These are phyloP conservation scores for Drosophila demipolita DNA, from an alignment of 2,888 invertebrate species.

Conservation along the genomic window DNA sequence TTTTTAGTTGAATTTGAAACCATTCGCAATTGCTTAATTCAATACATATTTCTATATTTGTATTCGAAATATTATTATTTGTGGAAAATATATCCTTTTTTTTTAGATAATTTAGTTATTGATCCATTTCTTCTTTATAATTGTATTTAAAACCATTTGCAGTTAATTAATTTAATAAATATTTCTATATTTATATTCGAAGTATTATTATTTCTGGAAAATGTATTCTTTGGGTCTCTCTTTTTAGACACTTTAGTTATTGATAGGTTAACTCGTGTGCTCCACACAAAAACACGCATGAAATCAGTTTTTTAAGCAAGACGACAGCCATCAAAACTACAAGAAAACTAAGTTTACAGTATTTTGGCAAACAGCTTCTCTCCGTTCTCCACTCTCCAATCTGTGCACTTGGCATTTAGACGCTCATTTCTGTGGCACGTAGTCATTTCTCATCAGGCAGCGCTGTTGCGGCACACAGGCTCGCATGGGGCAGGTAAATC, in stretches of 20 bases:
- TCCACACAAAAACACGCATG: constrained; percentile 6
- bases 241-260: background rate
- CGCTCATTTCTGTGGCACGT: constrained; percentile 57
- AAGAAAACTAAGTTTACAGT: constrained; percentile 27
- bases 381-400: constrained; percentile 1
- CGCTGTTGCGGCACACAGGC: constrained; percentile 31
- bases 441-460: constrained; percentile 71
- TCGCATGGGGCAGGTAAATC: constrained; percentile 66
- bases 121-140: no score
- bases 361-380: constrained; percentile 36
- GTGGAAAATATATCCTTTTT: background rate
- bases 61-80: no score
- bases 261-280: background rate
- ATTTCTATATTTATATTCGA: no score
- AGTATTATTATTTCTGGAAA: no score
- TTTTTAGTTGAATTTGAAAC: background rate
- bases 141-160: no score
- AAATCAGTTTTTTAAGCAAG: background rate
- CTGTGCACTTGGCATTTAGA: constrained; percentile 30
- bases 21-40: background rate
- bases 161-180: no score
- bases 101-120: no score
- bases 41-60: background rate
- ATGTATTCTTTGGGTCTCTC: no score
- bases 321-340: constrained; percentile 16